Evolutionary conservation across 2,888 invertebrate genomes (phyloP).

Genomic region (Mylabris sibirica): DNA sequence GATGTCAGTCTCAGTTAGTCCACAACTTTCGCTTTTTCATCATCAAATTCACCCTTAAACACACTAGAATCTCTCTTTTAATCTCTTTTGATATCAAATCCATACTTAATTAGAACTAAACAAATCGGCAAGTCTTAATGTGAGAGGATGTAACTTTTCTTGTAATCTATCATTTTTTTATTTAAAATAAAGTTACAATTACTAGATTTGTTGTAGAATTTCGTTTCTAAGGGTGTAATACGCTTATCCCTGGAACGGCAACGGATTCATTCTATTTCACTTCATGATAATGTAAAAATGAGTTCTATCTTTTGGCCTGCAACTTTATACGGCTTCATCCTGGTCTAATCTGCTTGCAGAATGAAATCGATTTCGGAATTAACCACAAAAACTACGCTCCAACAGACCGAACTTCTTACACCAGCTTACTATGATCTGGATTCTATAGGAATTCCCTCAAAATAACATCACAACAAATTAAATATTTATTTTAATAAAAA

Average conservation of each 20-base stretch:
- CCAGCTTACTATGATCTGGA: conserved; percentile 36
- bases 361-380: conserved; percentile 42
- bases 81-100: neutral
- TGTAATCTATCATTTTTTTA: neutral
- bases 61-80: neutral
- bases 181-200: neutral
- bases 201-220: conserved; percentile 18
- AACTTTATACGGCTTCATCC: conserved; percentile 41
- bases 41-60: neutral
- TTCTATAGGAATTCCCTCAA: conserved; percentile 6
- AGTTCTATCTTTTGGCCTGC: conserved; percentile 40
- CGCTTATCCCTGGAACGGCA: conserved; percentile 34
- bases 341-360: conserved; percentile 39
- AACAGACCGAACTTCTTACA: conserved; percentile 37
- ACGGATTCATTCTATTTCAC: conserved; percentile 39
- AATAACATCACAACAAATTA: neutral
- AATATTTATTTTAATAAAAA: neutral
- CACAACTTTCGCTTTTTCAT: neutral
- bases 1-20: conserved; percentile 51
- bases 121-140: neutral
- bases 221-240: conserved; percentile 35
- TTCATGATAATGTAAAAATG: conserved; percentile 43
- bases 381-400: conserved; percentile 34
- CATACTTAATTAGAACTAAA: neutral
- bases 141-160: neutral